Evolutionary conservation across 2,797 vertebrate species (phyloP).

Genomic region (Glossophaga mutica): DNA sequence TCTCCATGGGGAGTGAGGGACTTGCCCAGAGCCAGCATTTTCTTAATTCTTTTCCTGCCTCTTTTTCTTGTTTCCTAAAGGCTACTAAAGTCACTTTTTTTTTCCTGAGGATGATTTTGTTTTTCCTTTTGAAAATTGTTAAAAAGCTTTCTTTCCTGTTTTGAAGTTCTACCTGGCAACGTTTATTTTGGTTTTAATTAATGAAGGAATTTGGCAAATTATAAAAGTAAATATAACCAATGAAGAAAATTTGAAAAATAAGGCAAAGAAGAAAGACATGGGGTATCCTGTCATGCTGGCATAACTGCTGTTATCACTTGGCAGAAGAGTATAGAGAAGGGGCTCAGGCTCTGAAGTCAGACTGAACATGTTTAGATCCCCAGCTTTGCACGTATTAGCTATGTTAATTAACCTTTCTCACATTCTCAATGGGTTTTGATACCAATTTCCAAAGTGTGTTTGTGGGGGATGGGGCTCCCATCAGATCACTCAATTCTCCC

Average conservation of each 20-base stretch:
- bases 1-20: not conserved
- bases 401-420: not conserved
- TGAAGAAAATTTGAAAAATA: not conserved
- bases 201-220: not conserved
- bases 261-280: not conserved
- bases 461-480: not conserved
- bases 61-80: not conserved
- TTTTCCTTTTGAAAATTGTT: not conserved
- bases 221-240: not conserved
- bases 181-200: slow-evolving; percentile 16
- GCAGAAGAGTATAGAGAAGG: not conserved
- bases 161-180: not conserved
- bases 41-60: not conserved
- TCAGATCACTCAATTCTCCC: not conserved
- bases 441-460: not conserved
- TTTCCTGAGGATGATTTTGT: not conserved
- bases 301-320: not conserved
- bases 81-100: not conserved
- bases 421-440: not conserved
- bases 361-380: not conserved
- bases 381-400: not conserved
- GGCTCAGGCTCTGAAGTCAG: not conserved
- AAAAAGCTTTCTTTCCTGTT: not conserved
- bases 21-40: not conserved
- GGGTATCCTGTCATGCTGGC: not conserved